Evolutionary conservation across 2,113 vertebrate species (phyloP).

Genomic region (Ameiurus melas): DNA sequence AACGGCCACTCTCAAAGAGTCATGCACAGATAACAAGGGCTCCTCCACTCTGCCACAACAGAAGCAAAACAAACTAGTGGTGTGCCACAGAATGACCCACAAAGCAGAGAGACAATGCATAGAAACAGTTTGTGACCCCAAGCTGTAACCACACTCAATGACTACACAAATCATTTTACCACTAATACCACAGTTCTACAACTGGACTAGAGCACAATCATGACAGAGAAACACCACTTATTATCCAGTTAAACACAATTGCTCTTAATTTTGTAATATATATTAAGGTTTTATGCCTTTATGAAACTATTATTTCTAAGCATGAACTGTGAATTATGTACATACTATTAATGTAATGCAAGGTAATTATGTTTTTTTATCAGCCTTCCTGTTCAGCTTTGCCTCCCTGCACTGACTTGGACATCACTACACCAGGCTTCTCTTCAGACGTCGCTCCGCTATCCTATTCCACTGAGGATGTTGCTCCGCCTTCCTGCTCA

Average conservation of each 20-base stretch:
- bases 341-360: neutral
- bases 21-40: slow-evolving; percentile 67
- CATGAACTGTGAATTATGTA: neutral
- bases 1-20: slow-evolving; percentile 63
- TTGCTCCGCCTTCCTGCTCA: no score
- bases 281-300: neutral
- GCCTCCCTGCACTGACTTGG: no score
- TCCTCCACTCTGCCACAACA: slow-evolving; percentile 54
- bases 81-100: slow-evolving; percentile 11
- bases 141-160: neutral
- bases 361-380: neutral
- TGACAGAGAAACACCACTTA: neutral
- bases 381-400: no score
- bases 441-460: no score
- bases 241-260: neutral
- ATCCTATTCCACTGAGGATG: no score
- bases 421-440: no score
- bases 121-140: slow-evolving; percentile 1
- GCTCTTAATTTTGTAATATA: neutral
- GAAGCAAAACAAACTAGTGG: slow-evolving; percentile 10
- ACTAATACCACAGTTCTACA: neutral
- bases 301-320: neutral
- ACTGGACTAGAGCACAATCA: neutral
- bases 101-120: neutral
- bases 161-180: neutral